A percentile compares a stretch with the other conserved stretches of the same genome.
Evolutionary conservation across 2,797 vertebrate species (phyloP).

Genomic region (Fratercula arctica): DNA sequence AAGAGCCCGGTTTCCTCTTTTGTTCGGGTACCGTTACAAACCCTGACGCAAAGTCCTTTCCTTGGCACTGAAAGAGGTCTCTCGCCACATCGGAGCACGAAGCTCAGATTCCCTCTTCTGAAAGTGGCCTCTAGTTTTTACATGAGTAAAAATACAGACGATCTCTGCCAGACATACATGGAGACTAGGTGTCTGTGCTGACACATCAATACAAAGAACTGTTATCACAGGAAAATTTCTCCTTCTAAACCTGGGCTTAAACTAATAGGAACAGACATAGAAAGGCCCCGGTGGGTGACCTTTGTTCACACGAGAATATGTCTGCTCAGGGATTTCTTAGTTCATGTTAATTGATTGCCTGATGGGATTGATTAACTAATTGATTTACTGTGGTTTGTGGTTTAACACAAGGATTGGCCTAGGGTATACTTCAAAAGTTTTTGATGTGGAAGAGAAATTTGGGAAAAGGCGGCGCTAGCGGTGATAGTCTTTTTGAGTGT

Average conservation of each 20-base stretch:
- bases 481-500: rapidly evolving
- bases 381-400: slow-evolving; percentile 55
- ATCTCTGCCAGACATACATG: background rate
- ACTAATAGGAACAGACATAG: slow-evolving; percentile 49
- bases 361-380: slow-evolving; percentile 64
- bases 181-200: slow-evolving; percentile 60
- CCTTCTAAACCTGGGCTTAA: slow-evolving; percentile 38
- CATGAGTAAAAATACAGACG: background rate
- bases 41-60: background rate
- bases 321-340: slow-evolving; percentile 60
- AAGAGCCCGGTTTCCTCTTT: background rate
- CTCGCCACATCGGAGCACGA: background rate
- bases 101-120: slow-evolving; percentile 41
- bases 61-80: background rate
- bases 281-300: slow-evolving; percentile 11
- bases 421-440: slow-evolving; percentile 3
- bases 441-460: background rate
- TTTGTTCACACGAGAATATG: slow-evolving; percentile 11
- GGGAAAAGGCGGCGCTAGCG: background rate
- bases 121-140: slow-evolving; percentile 44
- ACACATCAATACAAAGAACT: slow-evolving; percentile 57
- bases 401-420: slow-evolving; percentile 8
- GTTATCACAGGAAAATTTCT: slow-evolving; percentile 60
- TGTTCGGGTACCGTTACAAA: background rate
- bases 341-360: slow-evolving; percentile 65